Evolutionary conservation across 37 sponge, comb jelly and placozoan species (phyloP).

Genomic region (Spongilla lacustris): DNA sequence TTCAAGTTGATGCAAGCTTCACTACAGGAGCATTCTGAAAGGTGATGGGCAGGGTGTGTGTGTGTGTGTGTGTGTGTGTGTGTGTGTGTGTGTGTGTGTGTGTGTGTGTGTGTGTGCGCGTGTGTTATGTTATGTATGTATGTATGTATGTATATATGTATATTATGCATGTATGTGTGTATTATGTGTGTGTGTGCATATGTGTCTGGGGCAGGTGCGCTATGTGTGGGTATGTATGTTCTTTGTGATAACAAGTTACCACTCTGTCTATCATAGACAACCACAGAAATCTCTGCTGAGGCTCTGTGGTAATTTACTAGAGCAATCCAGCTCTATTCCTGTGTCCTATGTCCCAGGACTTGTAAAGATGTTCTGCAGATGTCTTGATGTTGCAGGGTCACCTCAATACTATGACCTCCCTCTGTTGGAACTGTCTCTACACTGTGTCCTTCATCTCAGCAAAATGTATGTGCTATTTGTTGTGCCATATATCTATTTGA

Average conservation of each 20-base stretch:
- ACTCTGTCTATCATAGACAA: neutral
- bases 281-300: slow-evolving; percentile 29
- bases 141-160: neutral
- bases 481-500: neutral
- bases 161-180: slow-evolving; percentile 27
- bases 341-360: slow-evolving; percentile 6
- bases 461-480: slow-evolving; percentile 5
- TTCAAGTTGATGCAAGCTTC: neutral
- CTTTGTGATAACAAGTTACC: neutral
- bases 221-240: neutral
- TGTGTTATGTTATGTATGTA: neutral
- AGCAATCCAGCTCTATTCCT: neutral
- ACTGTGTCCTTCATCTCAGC: slow-evolving; percentile 45
- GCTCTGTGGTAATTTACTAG: slow-evolving; percentile 10
- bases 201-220: too few species aligned
- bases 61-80: slow-evolving; percentile 51
- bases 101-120: slow-evolving; percentile 27
- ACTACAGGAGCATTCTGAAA: neutral
- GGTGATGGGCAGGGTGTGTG: slow-evolving; percentile 17
- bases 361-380: slow-evolving; percentile 15
- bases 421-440: slow-evolving; percentile 53
- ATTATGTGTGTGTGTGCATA: slow-evolving; percentile 41
- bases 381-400: slow-evolving; percentile 63
- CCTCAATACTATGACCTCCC: slow-evolving; percentile 64
- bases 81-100: slow-evolving; percentile 58